Percentiles rank a stretch among this genome's conserved stretches.
These are phyloP conservation scores for Ichneumon xanthorius DNA, from an alignment of 2,888 invertebrate species.

Conservation along the genomic window DNA sequence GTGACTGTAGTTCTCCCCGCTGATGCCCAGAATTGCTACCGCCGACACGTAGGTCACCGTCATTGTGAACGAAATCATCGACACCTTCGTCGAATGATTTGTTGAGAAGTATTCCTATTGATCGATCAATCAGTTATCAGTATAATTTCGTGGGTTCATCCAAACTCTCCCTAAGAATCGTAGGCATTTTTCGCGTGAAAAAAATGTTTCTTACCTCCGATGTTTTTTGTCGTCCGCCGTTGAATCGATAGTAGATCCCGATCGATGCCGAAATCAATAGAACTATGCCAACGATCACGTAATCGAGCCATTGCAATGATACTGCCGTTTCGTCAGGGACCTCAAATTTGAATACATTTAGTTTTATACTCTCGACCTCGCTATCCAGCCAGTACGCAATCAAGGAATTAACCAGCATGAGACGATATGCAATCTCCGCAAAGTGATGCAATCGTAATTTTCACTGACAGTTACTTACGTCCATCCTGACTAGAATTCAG, in stretches of 20 bases:
- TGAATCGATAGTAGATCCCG: slow-evolving; percentile 94
- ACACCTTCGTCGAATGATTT: slow-evolving; percentile 91
- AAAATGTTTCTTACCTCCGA: slow-evolving; percentile 36
- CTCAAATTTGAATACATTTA: slow-evolving; percentile 4
- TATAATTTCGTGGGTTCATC: neutral
- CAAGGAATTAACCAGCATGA: too few relatives aligned
- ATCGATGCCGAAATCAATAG: slow-evolving; percentile 91
- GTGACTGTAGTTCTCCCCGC: slow-evolving; percentile 93
- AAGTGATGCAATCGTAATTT: neutral
- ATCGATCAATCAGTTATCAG: slow-evolving; percentile 37
- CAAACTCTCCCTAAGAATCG: too few relatives aligned
- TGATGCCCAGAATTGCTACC: slow-evolving; percentile 94
- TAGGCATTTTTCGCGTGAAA: too few relatives aligned
- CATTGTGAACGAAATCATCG: slow-evolving; percentile 94
- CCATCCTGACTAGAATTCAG: slow-evolving; percentile 14
- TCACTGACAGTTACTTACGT: slow-evolving; percentile 34
- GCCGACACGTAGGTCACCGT: slow-evolving; percentile 98
- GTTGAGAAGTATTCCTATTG: slow-evolving; percentile 93
- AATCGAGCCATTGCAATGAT: slow-evolving; percentile 87
- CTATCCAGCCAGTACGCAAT: too few relatives aligned
- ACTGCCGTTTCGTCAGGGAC: slow-evolving; percentile 27
- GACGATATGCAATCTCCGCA: too few relatives aligned
- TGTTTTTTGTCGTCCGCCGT: slow-evolving; percentile 90
- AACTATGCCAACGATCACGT: slow-evolving; percentile 90
- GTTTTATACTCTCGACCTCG: neutral